Conservation (phyloP, 2,888 invertebrate species). For the Mimachlamys varia region DNA sequence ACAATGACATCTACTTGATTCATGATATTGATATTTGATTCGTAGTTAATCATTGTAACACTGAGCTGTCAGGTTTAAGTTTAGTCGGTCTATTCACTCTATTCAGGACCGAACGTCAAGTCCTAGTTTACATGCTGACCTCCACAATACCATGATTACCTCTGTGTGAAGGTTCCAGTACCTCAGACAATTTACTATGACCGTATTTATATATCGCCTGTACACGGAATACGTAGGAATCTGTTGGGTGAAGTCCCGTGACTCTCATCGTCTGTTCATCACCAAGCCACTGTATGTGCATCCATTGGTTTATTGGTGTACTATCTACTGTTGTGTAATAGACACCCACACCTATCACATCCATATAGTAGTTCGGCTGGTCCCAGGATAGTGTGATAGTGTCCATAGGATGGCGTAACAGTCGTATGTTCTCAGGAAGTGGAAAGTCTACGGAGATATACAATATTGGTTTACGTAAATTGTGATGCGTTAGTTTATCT, state of each 20-base stretch:
- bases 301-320: neutral
- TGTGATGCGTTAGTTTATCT: too few species aligned
- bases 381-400: neutral
- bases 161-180: neutral
- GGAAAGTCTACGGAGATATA: neutral
- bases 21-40: too few species aligned
- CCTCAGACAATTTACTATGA: neutral
- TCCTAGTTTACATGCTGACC: too few species aligned
- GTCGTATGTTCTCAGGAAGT: neutral
- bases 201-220: neutral
- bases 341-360: neutral
- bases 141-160: neutral
- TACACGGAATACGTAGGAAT: constrained; percentile 5
- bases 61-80: too few species aligned
- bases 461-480: too few species aligned
- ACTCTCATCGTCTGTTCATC: neutral
- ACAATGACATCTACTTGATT: too few species aligned
- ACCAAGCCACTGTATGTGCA: neutral
- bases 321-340: neutral
- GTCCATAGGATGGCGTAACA: neutral
- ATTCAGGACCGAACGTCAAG: too few species aligned
- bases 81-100: too few species aligned
- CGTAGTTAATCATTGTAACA: too few species aligned
- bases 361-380: neutral
- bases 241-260: neutral